A percentile compares a stretch with the other conserved stretches of the same genome.
Evolutionary conservation across 2,888 invertebrate species (phyloP).

Genomic region (Nymphalis urticae): DNA sequence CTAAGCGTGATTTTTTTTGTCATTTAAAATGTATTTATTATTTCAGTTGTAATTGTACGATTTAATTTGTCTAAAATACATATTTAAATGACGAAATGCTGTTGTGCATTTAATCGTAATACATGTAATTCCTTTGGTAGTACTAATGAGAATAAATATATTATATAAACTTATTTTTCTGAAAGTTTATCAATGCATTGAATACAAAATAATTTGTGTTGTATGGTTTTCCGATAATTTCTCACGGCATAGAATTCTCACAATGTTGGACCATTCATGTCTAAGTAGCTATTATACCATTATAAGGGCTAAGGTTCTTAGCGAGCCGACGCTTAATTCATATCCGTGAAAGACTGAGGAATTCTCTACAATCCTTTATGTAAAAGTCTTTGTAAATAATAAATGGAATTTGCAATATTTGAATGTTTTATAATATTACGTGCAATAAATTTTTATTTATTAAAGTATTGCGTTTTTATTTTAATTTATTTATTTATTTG

Average conservation of each 20-base stretch:
- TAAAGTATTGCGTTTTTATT: neutral
- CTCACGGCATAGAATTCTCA: slow-evolving; percentile 27
- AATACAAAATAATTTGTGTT: neutral
- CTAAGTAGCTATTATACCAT: slow-evolving; percentile 30
- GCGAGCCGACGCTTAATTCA: slow-evolving; percentile 15
- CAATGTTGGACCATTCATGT: slow-evolving; percentile 24
- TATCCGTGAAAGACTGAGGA: slow-evolving; percentile 6
- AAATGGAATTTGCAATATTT: slow-evolving; percentile 2
- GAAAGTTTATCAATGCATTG: no score
- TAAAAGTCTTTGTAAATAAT: slow-evolving; percentile 2
- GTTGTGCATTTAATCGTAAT: no score
- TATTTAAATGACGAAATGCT: no score
- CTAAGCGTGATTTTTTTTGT: no score
- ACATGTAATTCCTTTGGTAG: no score
- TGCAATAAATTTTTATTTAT: no score
- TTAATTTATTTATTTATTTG: neutral
- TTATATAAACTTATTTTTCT: no score
- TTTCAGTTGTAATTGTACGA: no score
- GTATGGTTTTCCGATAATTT: slow-evolving; percentile 10
- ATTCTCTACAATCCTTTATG: neutral
- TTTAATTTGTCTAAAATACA: no score
- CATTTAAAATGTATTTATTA: no score
- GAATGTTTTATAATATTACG: neutral
- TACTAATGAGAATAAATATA: no score
- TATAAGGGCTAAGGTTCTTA: slow-evolving; percentile 19